phyloP scores from a whole-genome alignment of 2,888 invertebrate species.

The Microctonus aethiopoides region DNA sequence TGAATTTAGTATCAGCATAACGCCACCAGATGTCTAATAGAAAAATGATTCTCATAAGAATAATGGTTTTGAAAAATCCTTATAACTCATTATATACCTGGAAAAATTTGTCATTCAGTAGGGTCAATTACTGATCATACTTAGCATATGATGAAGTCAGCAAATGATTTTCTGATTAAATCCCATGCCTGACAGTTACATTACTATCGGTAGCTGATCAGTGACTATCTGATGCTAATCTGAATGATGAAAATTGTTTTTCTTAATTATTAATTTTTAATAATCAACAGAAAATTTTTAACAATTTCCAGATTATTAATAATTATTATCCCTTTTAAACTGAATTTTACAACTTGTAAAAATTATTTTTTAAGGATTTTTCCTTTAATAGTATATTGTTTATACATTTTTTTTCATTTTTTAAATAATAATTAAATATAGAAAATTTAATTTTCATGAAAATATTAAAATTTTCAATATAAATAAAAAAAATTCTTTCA shows the following conservation, averaged over 20 bases:
- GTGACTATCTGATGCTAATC: constrained; percentile 59
- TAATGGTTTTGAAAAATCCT: background rate
- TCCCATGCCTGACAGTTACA: constrained; percentile 52
- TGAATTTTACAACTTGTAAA: too few species aligned
- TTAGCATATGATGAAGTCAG: constrained; percentile 60
- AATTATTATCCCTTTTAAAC: too few species aligned
- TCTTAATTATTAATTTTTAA: background rate
- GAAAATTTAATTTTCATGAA: too few species aligned
- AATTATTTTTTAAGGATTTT: too few species aligned
- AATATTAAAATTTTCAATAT: too few species aligned
- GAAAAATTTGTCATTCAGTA: constrained; percentile 54
- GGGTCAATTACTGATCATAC: constrained; percentile 61
- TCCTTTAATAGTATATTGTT: too few species aligned
- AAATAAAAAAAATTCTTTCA: too few species aligned
- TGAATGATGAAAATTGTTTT: constrained; percentile 37
- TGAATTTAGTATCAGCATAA: background rate
- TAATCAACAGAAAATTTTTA: too few species aligned
- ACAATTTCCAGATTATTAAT: too few species aligned
- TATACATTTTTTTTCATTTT: too few species aligned
- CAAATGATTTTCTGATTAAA: constrained; percentile 62
- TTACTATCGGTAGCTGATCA: constrained; percentile 53
- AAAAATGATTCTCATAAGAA: constrained; percentile 36
- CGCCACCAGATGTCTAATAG: constrained; percentile 31
- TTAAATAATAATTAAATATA: too few species aligned
- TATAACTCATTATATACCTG: background rate